Evolutionary conservation across 1,140 invertebrate genomes (phyloP).

Genomic region (Acyrthosiphon pisum): DNA sequence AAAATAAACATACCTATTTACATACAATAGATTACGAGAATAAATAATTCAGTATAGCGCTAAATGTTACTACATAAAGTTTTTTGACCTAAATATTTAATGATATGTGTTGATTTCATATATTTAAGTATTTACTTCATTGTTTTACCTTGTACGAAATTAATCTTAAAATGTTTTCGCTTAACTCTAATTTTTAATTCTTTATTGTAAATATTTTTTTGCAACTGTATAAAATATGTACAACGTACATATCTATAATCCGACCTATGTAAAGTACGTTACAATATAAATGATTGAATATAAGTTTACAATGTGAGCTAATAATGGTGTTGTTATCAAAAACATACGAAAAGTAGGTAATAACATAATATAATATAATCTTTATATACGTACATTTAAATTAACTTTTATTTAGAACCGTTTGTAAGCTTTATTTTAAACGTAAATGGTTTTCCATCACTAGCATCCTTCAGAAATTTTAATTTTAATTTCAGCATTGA

Average conservation of each 20-base stretch:
- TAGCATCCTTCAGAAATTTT: too few relatives aligned
- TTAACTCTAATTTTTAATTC: not conserved
- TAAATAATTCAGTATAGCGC: not conserved
- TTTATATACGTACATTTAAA: too few relatives aligned
- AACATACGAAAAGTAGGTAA: too few relatives aligned
- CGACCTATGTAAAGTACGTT: not conserved
- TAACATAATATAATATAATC: too few relatives aligned
- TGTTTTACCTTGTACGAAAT: not conserved
- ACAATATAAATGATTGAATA: not conserved
- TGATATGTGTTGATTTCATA: not conserved
- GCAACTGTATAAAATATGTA: not conserved
- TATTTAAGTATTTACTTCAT: not conserved
- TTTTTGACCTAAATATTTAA: not conserved
- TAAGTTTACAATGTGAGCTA: too few relatives aligned
- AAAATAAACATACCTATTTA: not conserved
- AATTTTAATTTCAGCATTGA: too few relatives aligned
- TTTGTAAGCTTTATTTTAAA: too few relatives aligned
- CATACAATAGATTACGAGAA: slow-evolving; percentile 17
- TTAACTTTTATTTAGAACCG: too few relatives aligned
- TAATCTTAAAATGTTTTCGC: not conserved
- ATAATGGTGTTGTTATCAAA: too few relatives aligned
- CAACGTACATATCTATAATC: not conserved
- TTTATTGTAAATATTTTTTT: not conserved
- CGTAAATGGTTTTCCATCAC: too few relatives aligned
- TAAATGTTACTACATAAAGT: not conserved